phyloP scores from a whole-genome alignment of 1,140 invertebrate genomes.

The Bacillus rossius region DNA sequence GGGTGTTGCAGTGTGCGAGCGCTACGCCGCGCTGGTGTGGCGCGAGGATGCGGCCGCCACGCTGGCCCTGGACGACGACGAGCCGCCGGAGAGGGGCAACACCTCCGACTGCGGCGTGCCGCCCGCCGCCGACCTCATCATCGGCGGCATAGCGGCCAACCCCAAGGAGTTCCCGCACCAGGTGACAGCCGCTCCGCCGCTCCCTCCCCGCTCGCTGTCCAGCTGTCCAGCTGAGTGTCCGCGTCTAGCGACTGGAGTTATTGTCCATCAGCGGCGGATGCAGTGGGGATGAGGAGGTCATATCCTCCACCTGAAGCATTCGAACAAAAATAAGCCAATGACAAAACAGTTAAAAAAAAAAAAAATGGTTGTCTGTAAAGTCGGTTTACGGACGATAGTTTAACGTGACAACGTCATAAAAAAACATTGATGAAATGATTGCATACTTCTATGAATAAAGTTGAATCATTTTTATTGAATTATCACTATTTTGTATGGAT shows the following conservation, averaged over 20 bases:
- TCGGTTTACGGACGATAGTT: too few relatives aligned
- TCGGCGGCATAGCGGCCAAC: slow-evolving; percentile 13
- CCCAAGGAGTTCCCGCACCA: slow-evolving; percentile 26
- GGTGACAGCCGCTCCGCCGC: too few relatives aligned
- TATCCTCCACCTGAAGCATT: background rate
- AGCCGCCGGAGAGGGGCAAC: background rate
- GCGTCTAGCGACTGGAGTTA: background rate
- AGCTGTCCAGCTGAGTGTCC: background rate
- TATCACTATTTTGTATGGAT: too few relatives aligned
- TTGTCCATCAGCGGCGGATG: background rate
- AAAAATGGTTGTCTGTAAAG: too few relatives aligned
- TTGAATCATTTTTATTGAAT: too few relatives aligned
- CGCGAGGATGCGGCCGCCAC: slow-evolving; percentile 2
- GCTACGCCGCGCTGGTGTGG: background rate
- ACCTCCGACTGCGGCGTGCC: background rate
- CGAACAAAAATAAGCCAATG: background rate
- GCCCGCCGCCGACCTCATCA: slow-evolving; percentile 10
- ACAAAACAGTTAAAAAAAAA: background rate
- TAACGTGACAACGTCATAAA: too few relatives aligned
- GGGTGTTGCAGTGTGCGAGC: slow-evolving; percentile 1
- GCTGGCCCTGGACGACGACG: background rate
- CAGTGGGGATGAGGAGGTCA: background rate
- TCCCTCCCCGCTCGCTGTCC: too few relatives aligned
- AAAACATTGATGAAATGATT: too few relatives aligned
- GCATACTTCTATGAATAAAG: too few relatives aligned